Evolutionary conservation across 2,797 vertebrate genomes (phyloP), one percentile per base, ranked within the genome.

Genomic region (Pempheris klunzingeri): DNA sequence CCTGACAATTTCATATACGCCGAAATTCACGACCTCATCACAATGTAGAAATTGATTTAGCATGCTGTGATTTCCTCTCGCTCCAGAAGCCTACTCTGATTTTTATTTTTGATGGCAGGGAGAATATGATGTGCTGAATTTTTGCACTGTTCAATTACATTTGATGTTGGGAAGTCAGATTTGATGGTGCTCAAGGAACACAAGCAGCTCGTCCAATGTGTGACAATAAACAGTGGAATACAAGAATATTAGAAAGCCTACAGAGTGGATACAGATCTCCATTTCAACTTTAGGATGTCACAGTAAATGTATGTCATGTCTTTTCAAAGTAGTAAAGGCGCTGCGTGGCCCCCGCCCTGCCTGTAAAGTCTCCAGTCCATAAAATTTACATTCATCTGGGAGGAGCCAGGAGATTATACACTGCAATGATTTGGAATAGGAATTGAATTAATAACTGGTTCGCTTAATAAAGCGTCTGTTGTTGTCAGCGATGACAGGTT

Each of bases 11-110:
- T 91, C 85, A 92, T 88, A 91, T 83, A 85, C 46, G 73, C 85
- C 58, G 82, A 90, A 93, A 94, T 94, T 90, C 93, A 94, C 87
- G 84, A 93, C 90, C 91, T 93, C 93, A 92, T 94, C 93, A 92
- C 64, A 92, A 92, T 88, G 88, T 73, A 77, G 86, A 91, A 92
- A 94, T 93, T 92, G 93, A 94, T 94, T 94, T 92, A 91, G 83
- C 90, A 92, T 90, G 90, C 93, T 78, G 73, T 65, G 81, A 89
- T 91, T 90, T 92, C 84, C 82, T 83, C 87, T 87, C 15, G 74
- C 85, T 81, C 82, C 82, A 76, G 75, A 90, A 85, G 81, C 71
- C 84, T 71, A 60, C 87, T 92, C 83, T 53, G 80, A 89, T 87
- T 90, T 86, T 84, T 78, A 47, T 88, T 92, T 86, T 82, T 88